A percentile compares a stretch with the other conserved stretches of the same genome.
Evolutionary conservation across 1,140 invertebrate species (phyloP).

Genomic region (Atopsyche davidsoni): DNA sequence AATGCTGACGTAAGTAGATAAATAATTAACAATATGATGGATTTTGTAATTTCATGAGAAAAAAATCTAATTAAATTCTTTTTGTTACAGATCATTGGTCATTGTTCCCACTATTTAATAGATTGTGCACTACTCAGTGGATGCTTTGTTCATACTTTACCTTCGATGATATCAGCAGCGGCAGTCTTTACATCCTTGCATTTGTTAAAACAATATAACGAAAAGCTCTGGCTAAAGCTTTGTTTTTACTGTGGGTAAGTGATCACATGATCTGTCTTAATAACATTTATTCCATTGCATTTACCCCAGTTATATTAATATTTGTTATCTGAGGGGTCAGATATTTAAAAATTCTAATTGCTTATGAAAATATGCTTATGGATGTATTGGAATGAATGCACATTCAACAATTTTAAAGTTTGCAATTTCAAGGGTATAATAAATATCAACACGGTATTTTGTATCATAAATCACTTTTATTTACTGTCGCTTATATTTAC

Average conservation of each 20-base stretch:
- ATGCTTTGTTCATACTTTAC: conserved; percentile 22
- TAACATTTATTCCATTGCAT: too few species aligned
- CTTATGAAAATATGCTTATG: too few species aligned
- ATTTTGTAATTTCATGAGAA: neutral
- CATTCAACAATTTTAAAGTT: too few species aligned
- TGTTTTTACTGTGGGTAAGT: conserved; percentile 18
- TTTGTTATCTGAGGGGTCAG: too few species aligned
- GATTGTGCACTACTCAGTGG: conserved; percentile 26
- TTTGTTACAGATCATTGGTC: conserved; percentile 21
- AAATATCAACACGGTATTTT: too few species aligned
- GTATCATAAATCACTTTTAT: too few species aligned
- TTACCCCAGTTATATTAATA: too few species aligned
- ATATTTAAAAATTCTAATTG: too few species aligned
- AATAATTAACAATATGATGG: neutral
- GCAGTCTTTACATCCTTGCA: conserved; percentile 26
- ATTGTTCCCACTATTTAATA: conserved; percentile 24
- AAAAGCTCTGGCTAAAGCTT: conserved; percentile 21
- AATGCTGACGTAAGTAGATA: conserved; percentile 21
- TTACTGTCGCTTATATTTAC: neutral
- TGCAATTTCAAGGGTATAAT: too few species aligned
- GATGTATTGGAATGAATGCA: neutral
- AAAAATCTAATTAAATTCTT: conserved; percentile 3
- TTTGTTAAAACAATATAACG: conserved; percentile 21
- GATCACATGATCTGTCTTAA: neutral
- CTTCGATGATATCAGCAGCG: conserved; percentile 23